phyloP scores from a whole-genome alignment of 1,140 invertebrate species.

The Octopus sinensis region DNA sequence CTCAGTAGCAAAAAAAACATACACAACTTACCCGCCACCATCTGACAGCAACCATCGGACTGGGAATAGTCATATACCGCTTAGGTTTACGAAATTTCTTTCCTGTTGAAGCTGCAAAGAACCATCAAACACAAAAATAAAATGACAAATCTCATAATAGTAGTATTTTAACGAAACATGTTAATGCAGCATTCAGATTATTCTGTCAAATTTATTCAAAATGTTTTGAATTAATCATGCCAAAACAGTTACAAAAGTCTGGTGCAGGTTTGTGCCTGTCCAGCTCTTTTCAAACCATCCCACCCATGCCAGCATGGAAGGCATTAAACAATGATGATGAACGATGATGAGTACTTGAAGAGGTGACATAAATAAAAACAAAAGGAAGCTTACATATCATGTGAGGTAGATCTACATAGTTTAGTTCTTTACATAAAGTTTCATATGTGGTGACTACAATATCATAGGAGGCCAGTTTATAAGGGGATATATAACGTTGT shows the following conservation, averaged over 20 bases:
- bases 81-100: constrained; percentile 62
- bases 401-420: constrained; percentile 63
- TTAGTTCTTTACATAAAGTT: constrained; percentile 65
- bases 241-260: no score
- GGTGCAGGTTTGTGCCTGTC: no score
- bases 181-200: no score
- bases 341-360: neutral
- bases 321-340: no score
- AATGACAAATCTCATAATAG: neutral
- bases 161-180: no score
- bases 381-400: constrained; percentile 53
- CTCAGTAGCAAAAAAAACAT: no score
- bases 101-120: constrained; percentile 37
- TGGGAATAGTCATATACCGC: constrained; percentile 62
- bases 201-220: no score
- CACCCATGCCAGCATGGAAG: no score
- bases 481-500: constrained; percentile 68
- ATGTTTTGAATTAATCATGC: no score
- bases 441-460: constrained; percentile 74
- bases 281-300: no score
- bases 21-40: constrained; percentile 68
- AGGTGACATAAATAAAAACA: neutral
- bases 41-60: constrained; percentile 66
- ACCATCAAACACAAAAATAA: neutral
- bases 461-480: constrained; percentile 67